phyloP scores from a whole-genome alignment of 1,140 invertebrate species.

The Hirudo medicinalis region DNA sequence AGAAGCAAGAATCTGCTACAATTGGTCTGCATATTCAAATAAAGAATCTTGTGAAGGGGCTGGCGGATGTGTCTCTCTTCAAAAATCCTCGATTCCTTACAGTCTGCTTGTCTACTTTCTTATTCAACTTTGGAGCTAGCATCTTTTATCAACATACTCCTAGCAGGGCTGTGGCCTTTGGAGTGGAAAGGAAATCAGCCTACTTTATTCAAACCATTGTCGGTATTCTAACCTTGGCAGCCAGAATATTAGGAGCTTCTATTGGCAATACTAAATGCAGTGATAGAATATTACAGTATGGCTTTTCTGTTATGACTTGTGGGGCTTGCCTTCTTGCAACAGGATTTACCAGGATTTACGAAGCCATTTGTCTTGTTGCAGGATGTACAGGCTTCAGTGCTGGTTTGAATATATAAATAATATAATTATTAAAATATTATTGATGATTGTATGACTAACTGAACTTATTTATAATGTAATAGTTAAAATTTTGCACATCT shows the following conservation, averaged over 20 bases:
- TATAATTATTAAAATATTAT: no score
- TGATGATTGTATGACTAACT: no score
- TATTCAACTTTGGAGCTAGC: background rate
- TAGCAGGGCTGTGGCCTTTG: slow-evolving; percentile 9
- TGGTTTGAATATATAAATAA: background rate
- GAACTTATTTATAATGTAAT: no score
- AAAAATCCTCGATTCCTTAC: background rate
- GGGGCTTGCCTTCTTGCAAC: background rate
- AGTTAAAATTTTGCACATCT: no score
- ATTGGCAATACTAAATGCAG: slow-evolving; percentile 11
- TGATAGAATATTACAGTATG: slow-evolving; percentile 12
- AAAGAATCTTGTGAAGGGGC: background rate
- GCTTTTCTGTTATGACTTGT: background rate
- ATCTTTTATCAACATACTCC: slow-evolving; percentile 13
- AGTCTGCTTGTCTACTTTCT: slow-evolving; percentile 4
- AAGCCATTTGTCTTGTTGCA: background rate
- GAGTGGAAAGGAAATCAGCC: slow-evolving; percentile 6
- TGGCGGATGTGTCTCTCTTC: slow-evolving; percentile 2
- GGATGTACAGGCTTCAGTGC: background rate
- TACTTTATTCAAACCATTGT: background rate
- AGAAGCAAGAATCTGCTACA: background rate
- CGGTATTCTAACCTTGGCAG: background rate
- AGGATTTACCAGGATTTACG: background rate
- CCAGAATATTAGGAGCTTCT: slow-evolving; percentile 6
- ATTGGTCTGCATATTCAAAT: background rate